Base-by-base conservation (phyloP, 1,140 invertebrate species). In the Tyrophagus putrescentiae region DNA sequence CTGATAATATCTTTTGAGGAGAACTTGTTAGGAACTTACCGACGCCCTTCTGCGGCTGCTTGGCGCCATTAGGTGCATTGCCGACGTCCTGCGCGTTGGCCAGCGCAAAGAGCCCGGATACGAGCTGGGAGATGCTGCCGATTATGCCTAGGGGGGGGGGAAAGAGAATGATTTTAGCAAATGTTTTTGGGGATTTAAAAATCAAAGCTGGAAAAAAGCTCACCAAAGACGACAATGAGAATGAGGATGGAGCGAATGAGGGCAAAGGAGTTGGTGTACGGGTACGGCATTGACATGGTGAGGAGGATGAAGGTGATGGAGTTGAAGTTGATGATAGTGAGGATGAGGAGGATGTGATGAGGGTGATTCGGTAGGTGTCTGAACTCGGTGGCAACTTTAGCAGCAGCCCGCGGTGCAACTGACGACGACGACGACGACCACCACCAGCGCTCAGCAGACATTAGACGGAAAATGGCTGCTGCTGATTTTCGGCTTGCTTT, bases 41-140 rank as follows among this genome's bases (percentile, higher is more conserved):
- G 52, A 54, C 52, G 9, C 13, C 9, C 25, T 54, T 54, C 27
- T 27, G 41, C 18, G 18, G 18, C 41, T 42, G 41, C n/a, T 21
- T 42, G 6, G n/a, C 6, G 18, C 45, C 45, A 6, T 48, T 54
- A 1, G 13, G 29, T 45, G 23, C 9, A 28, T 42, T 59, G 18
- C 13, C 33, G 11, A 45, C 39, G 25, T 59, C 57, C 28, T 59
- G 57, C 11, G 57, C 57, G 13, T 28, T 44, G 16, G 57, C 57
- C 41, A 59, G 29, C 18, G 57, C 36, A 27, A 59, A 59, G 18
- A 59, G 27, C 9, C 36, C 41, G 5, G 57, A 42, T 6, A 59
- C 36, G 11, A 59, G 29, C 36, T 59, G 57, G 18, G 57, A 41
- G 2, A 59, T 59, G 18, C 41, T 45, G 1, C 57, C 57, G 34